Evolutionary conservation across 1,140 invertebrate genomes (phyloP), one percentile per base, ranked within the genome.

Genomic region (Schlechtendalia chinensis): DNA sequence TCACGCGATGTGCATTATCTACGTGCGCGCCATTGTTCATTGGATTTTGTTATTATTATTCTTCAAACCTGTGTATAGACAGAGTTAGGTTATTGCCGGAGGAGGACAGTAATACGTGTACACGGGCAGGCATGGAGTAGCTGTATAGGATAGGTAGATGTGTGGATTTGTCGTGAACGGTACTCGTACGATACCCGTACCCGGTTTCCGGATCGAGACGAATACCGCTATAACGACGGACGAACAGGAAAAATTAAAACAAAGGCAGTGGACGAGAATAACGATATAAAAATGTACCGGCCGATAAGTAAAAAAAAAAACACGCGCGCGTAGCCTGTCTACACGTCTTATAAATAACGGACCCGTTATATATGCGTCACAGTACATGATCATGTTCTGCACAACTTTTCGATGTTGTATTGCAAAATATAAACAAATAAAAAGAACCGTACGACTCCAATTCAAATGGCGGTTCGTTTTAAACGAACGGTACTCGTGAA

Each of bases 131-230:
- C 19, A 32, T 32, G 27, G n/a, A n/a, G n/a, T n/a, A n/a, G n/a
- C n/a, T 22, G 39, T 65, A 65, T 39, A 65, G 2, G 32, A n/a
- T 39, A 65, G 8, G n/a, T 65, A 65, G 5, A 3, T 58, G 4
- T 24, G 65, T 47, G 22, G n/a, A 22, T 69, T 5, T 12, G n/a
- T n/a, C 1, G 45, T n/a, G 45, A 69, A 69, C 65, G 65, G 65
- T 50, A 69, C 65, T 69, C 47, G 22, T 50, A 50, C 16, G 47
- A n/a, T n/a, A n/a, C n/a, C n/a, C n/a, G n/a, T n/a, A n/a, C n/a
- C 12, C 39, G 39, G 5, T 69, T 67, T 67, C 11, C 45, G 39
- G 6, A 39, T 39, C 29, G 32, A 17, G 29, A 16, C 32, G 19
- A 39, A 45, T 45, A 67, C 63, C 63, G 32, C 17, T 69, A 45